Conservation (phyloP, 2,797 vertebrate species). For the Nasua narica region DNA sequence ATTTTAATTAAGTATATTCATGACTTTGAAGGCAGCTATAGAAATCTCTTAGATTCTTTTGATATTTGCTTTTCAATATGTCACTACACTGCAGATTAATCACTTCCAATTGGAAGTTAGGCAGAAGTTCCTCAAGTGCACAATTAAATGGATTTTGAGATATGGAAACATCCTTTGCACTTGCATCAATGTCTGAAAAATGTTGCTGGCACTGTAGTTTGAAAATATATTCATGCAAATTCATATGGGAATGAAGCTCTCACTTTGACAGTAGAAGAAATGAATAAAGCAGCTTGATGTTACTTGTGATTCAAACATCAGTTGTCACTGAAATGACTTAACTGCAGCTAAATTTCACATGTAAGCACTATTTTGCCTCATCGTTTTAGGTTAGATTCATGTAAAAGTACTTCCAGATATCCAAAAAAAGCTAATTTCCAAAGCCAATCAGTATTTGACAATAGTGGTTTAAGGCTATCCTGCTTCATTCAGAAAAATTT, state of each 20-base stretch:
- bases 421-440: constrained; percentile 21
- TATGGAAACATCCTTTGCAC: background rate
- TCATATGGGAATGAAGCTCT: constrained; percentile 7
- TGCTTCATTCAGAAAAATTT: constrained; percentile 43
- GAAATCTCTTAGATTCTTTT: constrained; percentile 14
- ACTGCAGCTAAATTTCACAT: background rate
- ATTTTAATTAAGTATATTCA: constrained; percentile 47
- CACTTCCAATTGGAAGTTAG: constrained; percentile 38
- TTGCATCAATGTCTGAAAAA: constrained; percentile 38
- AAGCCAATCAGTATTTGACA: constrained; percentile 34
- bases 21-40: background rate
- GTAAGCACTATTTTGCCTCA: background rate
- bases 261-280: background rate
- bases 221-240: constrained; percentile 9
- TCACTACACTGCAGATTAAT: constrained; percentile 1
- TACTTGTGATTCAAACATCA: constrained; percentile 22
- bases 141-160: constrained; percentile 36
- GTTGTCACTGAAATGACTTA: constrained; percentile 1
- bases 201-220: background rate
- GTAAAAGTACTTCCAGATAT: constrained; percentile 5
- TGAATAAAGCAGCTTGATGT: background rate
- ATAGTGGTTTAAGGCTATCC: background rate
- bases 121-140: background rate
- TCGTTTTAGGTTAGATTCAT: constrained; percentile 30
- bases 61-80: constrained; percentile 8